phyloP scores from a whole-genome alignment of 1,140 invertebrate genomes.

The Carcinoscorpius rotundicauda region DNA sequence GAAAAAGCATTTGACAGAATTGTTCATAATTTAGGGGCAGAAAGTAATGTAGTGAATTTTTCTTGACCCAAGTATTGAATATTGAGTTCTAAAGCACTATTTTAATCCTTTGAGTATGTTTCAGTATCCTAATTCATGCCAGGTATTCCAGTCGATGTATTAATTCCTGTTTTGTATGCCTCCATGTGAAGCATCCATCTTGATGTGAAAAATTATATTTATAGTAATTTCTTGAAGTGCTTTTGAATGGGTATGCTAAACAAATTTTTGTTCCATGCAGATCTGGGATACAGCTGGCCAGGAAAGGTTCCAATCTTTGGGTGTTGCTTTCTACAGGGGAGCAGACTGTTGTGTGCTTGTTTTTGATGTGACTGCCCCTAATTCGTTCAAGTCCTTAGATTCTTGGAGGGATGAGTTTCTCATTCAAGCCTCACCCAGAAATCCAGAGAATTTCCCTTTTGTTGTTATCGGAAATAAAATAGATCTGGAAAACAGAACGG shows the following conservation, averaged over 20 bases:
- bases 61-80: no score
- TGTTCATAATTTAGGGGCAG: no score
- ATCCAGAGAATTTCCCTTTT: slow-evolving; percentile 99
- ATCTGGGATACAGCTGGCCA: slow-evolving; percentile 99
- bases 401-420: slow-evolving; percentile 99
- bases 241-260: slow-evolving; percentile 5
- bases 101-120: no score
- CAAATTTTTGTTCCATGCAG: slow-evolving; percentile 35
- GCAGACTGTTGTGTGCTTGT: slow-evolving; percentile 97
- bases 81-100: no score
- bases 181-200: no score
- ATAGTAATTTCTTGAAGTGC: no score
- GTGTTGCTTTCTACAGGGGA: slow-evolving; percentile 97
- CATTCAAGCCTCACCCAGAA: slow-evolving; percentile 90
- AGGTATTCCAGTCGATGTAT: no score
- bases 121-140: no score
- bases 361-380: slow-evolving; percentile 96
- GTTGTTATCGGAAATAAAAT: slow-evolving; percentile 99
- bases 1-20: no score
- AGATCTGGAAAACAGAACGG: slow-evolving; percentile 88
- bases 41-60: no score
- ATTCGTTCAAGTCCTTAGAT: slow-evolving; percentile 95
- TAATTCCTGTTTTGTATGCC: no score
- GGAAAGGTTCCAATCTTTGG: slow-evolving; percentile 94
- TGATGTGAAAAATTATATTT: no score